Evolutionary conservation across 2,888 invertebrate species (phyloP).

Genomic region (Macrosoma leucophasiata): DNA sequence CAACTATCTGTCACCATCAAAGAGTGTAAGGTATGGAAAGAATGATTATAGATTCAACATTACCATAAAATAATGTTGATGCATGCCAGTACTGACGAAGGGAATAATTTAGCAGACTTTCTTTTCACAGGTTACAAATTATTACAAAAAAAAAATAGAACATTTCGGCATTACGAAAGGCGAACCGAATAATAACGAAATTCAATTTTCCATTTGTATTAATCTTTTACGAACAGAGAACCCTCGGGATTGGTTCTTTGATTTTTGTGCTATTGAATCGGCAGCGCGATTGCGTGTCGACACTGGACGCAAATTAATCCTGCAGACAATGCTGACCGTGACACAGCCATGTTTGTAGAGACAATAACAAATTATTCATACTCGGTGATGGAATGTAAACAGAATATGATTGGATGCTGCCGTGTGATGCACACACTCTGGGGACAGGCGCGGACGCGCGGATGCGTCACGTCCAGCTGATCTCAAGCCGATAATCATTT

Average conservation of each 20-base stretch:
- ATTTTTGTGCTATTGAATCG: constrained; percentile 49
- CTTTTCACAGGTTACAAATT: too few relatives aligned
- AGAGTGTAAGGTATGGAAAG: too few relatives aligned
- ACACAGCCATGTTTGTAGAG: constrained; percentile 61
- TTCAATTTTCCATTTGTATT: constrained; percentile 56
- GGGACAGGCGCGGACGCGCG: constrained; percentile 37
- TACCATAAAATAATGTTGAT: too few relatives aligned
- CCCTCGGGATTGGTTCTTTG: constrained; percentile 50
- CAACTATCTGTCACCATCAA: too few relatives aligned
- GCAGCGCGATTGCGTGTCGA: constrained; percentile 40
- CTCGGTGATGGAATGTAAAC: constrained; percentile 74
- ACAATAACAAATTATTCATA: constrained; percentile 76
- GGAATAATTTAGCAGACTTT: too few relatives aligned
- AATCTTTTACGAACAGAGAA: constrained; percentile 49
- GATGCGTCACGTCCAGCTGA: too few relatives aligned
- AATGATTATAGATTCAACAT: too few relatives aligned
- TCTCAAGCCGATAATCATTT: too few relatives aligned
- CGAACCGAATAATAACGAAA: constrained; percentile 43
- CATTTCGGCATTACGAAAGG: constrained; percentile 34
- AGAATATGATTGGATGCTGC: constrained; percentile 76
- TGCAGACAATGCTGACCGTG: constrained; percentile 64
- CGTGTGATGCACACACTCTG: too few relatives aligned
- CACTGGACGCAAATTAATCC: constrained; percentile 62
- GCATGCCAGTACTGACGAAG: too few relatives aligned
- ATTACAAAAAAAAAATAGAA: too few relatives aligned